Evolutionary conservation across 92 coral and sea anemone species (phyloP), one percentile per base, ranked within the genome.

Genomic region (Phenganax subtilis): DNA sequence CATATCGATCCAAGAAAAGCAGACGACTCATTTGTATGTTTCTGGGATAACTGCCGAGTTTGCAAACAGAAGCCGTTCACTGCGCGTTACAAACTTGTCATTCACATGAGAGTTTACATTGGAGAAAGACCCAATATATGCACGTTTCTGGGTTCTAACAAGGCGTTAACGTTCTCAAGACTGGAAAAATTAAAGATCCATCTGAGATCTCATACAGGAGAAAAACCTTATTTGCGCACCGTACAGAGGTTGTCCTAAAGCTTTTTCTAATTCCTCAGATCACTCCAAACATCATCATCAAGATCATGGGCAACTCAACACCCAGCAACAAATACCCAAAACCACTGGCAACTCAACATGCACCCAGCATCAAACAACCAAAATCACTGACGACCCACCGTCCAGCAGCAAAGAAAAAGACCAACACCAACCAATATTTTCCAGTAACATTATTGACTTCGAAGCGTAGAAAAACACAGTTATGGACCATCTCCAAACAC

Each of bases 1-100:
- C 99, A 96, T 87, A 96, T 96, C 71, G 99, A 96, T 74, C 99
- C 92, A 82, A 87, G 99, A 31, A 96, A 96, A 75, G 97, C 99
- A 7, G 99, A 96, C 62, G 99, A 96, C 71, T 86, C 93, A 75
- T 96, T 92, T 75, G 93, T 96, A 17, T 96, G 99, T 67, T 96
- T 90, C 80, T 96, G 99, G 99, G 91, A 96, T 44, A 87, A 89
- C n/a, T 96, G 99, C 63, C 25, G 25, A 20, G 89, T 92, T 25
- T 85, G 99, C 10, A 97, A 96, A 84, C 86, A 93, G 53, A 88
- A 93, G 74, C 94, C 97, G 12, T 96, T 96, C 54, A 96, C 92
- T 70, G 99, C 99, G 31, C 82, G 99, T 52, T 87, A 89, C 87
- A 89, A 86, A 81, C 71, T 87, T 27, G 94, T 90, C 2, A 96